These are phyloP conservation scores for Asbolus verrucosus DNA, from an alignment of 1,140 invertebrate species.

Conservation along the genomic window DNA sequence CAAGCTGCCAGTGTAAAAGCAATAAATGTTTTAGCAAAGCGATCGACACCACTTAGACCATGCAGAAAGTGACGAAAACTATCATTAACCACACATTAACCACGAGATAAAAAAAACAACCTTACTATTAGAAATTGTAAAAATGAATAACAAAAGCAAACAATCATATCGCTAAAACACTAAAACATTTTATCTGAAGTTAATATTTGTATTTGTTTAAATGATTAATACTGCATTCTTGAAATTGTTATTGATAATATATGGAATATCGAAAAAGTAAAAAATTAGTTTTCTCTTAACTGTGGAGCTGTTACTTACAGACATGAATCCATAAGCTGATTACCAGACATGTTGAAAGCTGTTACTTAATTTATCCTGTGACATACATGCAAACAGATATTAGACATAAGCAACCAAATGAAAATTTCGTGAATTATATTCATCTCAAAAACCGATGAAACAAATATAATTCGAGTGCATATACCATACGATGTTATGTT, in stretches of 20 bases:
- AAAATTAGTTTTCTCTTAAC: constrained; percentile 7
- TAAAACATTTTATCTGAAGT: not conserved
- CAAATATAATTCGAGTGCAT: constrained; percentile 41
- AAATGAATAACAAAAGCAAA: constrained; percentile 4
- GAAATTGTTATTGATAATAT: constrained; percentile 1
- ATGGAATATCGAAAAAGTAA: not conserved
- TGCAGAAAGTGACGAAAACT: constrained; percentile 18
- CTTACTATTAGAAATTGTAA: constrained; percentile 18
- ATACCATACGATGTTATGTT: constrained; percentile 40
- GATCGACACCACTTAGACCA: constrained; percentile 26
- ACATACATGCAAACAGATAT: constrained; percentile 63
- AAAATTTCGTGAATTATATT: constrained; percentile 27
- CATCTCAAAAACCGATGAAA: constrained; percentile 46
- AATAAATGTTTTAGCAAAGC: constrained; percentile 59
- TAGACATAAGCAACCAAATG: constrained; percentile 57
- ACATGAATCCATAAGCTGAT: constrained; percentile 65
- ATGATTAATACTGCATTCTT: constrained; percentile 21
- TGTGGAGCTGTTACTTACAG: constrained; percentile 61
- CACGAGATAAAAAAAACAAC: not conserved
- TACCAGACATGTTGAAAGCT: constrained; percentile 64
- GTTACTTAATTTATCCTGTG: constrained; percentile 58
- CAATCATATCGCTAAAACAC: not conserved
- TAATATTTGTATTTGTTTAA: not conserved
- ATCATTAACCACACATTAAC: too few species aligned
- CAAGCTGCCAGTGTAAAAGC: constrained; percentile 68